Evolutionary conservation across 2,888 invertebrate species (phyloP).

Genomic region (Drosophila mayaguana): DNA sequence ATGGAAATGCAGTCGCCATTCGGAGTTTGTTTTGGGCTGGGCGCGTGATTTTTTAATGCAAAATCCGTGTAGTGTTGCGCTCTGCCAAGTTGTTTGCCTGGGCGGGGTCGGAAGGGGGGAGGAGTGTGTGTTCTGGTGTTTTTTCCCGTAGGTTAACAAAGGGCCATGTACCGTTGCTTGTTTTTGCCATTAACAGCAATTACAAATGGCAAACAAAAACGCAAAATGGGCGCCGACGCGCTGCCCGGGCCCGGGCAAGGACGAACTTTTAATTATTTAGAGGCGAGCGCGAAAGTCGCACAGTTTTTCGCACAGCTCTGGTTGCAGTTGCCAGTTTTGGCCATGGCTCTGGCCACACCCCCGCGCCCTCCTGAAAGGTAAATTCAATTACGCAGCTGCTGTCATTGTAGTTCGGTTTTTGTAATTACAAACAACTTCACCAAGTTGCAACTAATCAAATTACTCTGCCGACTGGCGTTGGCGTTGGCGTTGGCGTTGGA

Average conservation of each 20-base stretch:
- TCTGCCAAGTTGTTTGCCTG: not conserved
- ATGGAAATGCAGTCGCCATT: constrained; percentile 13
- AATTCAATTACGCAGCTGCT: constrained; percentile 49
- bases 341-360: not conserved
- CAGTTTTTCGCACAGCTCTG: constrained; percentile 38
- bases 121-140: not conserved
- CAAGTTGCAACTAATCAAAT: constrained; percentile 61
- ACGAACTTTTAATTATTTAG: constrained; percentile 75
- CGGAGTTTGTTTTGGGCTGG: constrained; percentile 14
- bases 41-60: constrained; percentile 67
- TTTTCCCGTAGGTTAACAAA: constrained; percentile 23
- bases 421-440: constrained; percentile 46
- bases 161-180: constrained; percentile 41
- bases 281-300: constrained; percentile 56
- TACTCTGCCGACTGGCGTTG: not conserved
- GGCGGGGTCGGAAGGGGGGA: not conserved
- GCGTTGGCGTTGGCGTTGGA: too few relatives aligned
- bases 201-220: constrained; percentile 68
- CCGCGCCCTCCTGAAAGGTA: constrained; percentile 15
- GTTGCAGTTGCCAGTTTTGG: constrained; percentile 44
- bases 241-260: constrained; percentile 45
- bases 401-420: constrained; percentile 34
- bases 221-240: constrained; percentile 26
- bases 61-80: constrained; percentile 61
- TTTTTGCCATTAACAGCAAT: constrained; percentile 74